These are phyloP conservation scores for rabbit (Oryctolagus cuniculus) DNA, from an alignment of 2,113 vertebrate genomes.

Conservation along the genomic window mOryCun1.1 NC_091432.1:22505001-22505500, in stretches of 20 bases:
- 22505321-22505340: not conserved
- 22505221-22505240: not conserved
- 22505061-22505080: not conserved
- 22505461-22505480: not conserved
- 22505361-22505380: not conserved
- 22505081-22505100: not conserved
- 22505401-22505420: rapidly evolving
- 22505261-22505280: not conserved
- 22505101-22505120: too few relatives aligned
- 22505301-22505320: not conserved
- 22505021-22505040: not conserved
- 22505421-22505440: not conserved
- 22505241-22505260: not conserved
- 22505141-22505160: not conserved
- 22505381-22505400: not conserved
- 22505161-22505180: not conserved
- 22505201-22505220: not conserved
- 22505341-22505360: not conserved
- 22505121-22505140: not conserved
- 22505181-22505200: not conserved
- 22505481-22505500: not conserved
- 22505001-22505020: not conserved
- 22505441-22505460: not conserved
- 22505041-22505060: too few relatives aligned
- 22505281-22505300: rapidly evolving